Conservation (phyloP, 2,797 vertebrate genomes). For the Capromys pilorides region DNA sequence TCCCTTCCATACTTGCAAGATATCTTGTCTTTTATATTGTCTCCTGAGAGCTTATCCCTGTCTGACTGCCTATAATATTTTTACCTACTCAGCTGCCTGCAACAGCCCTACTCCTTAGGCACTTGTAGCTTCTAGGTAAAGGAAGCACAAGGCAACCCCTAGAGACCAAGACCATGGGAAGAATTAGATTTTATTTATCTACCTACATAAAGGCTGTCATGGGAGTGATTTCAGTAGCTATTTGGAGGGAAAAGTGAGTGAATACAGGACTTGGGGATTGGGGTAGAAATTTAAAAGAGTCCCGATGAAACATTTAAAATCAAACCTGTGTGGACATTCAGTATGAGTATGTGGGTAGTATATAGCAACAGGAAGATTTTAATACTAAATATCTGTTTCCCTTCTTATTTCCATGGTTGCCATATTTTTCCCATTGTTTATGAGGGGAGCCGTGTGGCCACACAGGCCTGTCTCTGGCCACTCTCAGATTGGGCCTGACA, state of each 20-base stretch:
- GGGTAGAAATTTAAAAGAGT: not conserved
- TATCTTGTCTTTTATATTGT: too few species aligned
- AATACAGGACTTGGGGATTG: not conserved
- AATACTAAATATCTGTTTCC: not conserved
- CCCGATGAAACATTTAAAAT: not conserved
- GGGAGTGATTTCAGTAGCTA: not conserved
- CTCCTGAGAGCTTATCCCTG: too few species aligned
- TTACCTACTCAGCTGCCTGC: too few species aligned
- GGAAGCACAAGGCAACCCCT: not conserved
- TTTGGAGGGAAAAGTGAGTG: not conserved
- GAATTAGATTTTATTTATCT: not conserved
- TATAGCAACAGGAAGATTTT: not conserved
- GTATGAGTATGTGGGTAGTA: too few species aligned
- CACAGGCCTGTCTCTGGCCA: not conserved
- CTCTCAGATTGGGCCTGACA: not conserved
- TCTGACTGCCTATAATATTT: too few species aligned
- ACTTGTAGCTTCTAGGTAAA: not conserved
- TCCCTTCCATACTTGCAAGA: too few species aligned
- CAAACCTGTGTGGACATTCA: not conserved
- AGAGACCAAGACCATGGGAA: not conserved
- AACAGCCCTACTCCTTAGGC: accelerated
- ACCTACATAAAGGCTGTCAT: not conserved
- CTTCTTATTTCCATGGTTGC: not conserved
- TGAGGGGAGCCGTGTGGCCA: too few species aligned
- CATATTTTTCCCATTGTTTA: not conserved